These are phyloP conservation scores for Gerris buenoi DNA, from an alignment of 1,140 invertebrate genomes.

Conservation along the genomic window DNA sequence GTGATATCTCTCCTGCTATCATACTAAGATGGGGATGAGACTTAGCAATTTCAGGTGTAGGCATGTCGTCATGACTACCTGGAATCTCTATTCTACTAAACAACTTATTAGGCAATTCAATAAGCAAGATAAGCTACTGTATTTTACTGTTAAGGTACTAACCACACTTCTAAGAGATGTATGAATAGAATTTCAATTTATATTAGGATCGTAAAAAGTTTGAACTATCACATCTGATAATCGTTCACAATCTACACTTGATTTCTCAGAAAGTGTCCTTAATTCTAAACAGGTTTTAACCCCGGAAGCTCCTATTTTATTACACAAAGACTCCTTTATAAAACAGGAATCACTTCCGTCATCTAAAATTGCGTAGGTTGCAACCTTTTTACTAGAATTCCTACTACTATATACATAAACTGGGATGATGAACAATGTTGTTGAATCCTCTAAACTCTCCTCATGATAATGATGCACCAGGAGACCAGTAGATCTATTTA, in stretches of 20 bases:
- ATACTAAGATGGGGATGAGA: background rate
- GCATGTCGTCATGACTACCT: conserved; percentile 28
- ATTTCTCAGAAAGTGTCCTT: background rate
- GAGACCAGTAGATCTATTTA: no score
- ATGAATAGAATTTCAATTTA: background rate
- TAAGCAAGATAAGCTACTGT: no score
- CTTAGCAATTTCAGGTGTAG: conserved; percentile 7
- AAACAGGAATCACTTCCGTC: background rate
- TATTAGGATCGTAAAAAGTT: background rate
- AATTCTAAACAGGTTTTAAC: background rate
- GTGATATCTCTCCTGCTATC: background rate
- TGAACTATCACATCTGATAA: background rate
- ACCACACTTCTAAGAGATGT: no score
- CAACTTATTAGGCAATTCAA: background rate
- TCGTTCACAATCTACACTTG: background rate
- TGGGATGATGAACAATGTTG: background rate
- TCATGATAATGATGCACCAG: no score
- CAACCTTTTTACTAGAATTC: background rate
- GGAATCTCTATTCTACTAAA: background rate
- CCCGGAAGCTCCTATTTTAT: background rate
- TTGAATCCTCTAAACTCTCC: no score
- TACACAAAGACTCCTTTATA: background rate
- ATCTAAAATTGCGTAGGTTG: background rate
- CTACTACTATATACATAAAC: background rate
- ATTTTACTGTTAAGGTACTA: no score